A percentile compares a stretch with the other conserved stretches of the same genome.
These are phyloP conservation scores for Axinella damicornis DNA, from an alignment of 37 sponge, comb jelly and placozoan genomes.

Conservation along the genomic window DNA sequence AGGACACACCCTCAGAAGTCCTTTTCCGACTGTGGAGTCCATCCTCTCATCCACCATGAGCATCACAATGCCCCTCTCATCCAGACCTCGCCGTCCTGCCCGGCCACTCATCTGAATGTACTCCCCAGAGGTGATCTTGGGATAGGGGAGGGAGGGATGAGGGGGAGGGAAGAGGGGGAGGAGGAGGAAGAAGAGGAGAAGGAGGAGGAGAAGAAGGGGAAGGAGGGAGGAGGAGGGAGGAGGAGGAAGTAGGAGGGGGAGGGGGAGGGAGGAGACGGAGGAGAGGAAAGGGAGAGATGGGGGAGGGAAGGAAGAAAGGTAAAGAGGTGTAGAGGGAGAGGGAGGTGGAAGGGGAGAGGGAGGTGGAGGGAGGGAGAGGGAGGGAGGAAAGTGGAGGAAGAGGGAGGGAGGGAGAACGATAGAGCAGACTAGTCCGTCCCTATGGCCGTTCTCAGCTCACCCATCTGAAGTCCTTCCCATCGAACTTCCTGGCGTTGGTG, in stretches of 20 bases:
- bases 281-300: too few species aligned
- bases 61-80: slow-evolving; percentile 98
- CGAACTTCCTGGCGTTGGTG: slow-evolving; percentile 93
- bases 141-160: neutral
- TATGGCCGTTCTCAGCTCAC: neutral
- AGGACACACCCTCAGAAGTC: slow-evolving; percentile 64
- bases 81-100: slow-evolving; percentile 96
- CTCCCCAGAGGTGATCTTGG: slow-evolving; percentile 95
- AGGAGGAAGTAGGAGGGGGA: too few species aligned
- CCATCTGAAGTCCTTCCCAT: slow-evolving; percentile 96
- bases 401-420: too few species aligned
- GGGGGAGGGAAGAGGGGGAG: neutral
- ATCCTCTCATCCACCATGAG: slow-evolving; percentile 95
- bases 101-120: slow-evolving; percentile 99
- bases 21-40: slow-evolving; percentile 91
- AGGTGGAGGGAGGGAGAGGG: too few species aligned
- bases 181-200: neutral
- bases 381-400: too few species aligned
- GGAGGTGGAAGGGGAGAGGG: too few species aligned
- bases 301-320: neutral
- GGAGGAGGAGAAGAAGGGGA: too few species aligned
- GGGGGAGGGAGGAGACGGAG: too few species aligned
- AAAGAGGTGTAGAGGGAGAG: too few species aligned
- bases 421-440: neutral
- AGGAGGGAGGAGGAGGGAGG: too few species aligned